phyloP scores from a whole-genome alignment of 2,888 invertebrate genomes.

The Nycteola revayana region DNA sequence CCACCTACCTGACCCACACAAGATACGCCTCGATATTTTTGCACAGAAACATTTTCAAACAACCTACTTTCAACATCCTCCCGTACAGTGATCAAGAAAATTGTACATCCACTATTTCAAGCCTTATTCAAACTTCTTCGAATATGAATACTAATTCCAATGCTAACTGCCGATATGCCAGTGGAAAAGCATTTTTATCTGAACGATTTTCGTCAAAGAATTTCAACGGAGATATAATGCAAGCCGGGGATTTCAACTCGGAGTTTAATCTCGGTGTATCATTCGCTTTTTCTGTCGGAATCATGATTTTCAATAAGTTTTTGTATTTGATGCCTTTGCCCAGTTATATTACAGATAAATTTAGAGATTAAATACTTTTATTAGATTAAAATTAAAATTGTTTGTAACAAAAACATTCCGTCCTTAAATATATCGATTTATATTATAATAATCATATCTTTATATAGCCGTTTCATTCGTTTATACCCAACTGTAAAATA shows the following conservation, averaged over 20 bases:
- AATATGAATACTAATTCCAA: constrained; percentile 74
- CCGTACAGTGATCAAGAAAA: constrained; percentile 78
- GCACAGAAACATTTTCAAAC: constrained; percentile 86
- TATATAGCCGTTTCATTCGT: too few species aligned
- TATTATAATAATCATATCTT: too few species aligned
- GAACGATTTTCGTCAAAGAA: constrained; percentile 85
- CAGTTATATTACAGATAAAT: constrained; percentile 92
- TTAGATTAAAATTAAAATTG: too few species aligned
- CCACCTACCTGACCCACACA: constrained; percentile 90
- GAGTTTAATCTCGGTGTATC: constrained; percentile 91
- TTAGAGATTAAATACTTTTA: constrained; percentile 82
- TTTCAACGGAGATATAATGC: constrained; percentile 78
- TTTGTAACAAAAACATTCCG: too few species aligned
- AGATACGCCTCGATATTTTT: constrained; percentile 90
- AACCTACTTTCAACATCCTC: constrained; percentile 76
- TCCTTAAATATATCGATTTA: too few species aligned
- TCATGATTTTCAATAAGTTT: constrained; percentile 91
- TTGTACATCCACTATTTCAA: constrained; percentile 75
- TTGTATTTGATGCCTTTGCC: constrained; percentile 93
- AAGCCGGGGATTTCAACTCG: constrained; percentile 83
- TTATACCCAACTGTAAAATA: too few species aligned
- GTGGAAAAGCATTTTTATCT: constrained; percentile 86
- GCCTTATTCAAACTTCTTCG: constrained; percentile 78
- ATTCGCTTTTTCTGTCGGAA: constrained; percentile 90
- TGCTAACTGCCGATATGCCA: constrained; percentile 85